Evolutionary conservation across 1,140 invertebrate species (phyloP).

Genomic region (Macrocentrus cingulum): DNA sequence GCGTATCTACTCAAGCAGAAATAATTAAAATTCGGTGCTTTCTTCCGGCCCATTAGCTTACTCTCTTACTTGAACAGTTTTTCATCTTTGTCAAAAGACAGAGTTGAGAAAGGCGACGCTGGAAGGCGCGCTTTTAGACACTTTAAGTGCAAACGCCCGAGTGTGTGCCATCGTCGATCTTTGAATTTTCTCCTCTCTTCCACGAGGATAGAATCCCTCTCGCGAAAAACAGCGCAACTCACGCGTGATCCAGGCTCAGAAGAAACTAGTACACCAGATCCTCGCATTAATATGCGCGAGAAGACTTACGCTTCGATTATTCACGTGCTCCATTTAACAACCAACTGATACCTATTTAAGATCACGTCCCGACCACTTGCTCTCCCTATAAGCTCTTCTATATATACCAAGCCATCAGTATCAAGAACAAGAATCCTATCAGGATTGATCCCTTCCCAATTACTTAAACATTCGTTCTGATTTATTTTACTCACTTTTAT

Average conservation of each 20-base stretch:
- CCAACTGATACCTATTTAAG: conserved; percentile 29
- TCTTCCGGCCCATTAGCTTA: conserved; percentile 25
- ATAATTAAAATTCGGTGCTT: conserved; percentile 31
- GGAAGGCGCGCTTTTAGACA: not conserved
- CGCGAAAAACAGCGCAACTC: not conserved
- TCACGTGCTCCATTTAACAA: conserved; percentile 30
- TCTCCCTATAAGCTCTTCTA: no score
- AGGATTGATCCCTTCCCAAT: no score
- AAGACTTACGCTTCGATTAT: conserved; percentile 27
- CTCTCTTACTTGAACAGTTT: not conserved
- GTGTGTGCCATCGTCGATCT: conserved; percentile 19
- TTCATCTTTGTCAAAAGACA: not conserved
- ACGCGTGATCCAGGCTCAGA: not conserved
- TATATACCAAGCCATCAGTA: no score
- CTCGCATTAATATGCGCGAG: conserved; percentile 27
- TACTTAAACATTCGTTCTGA: no score
- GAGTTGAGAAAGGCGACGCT: no score
- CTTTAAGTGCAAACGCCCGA: conserved; percentile 4
- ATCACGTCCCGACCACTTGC: conserved; percentile 8
- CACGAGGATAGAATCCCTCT: not conserved
- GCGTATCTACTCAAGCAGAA: conserved; percentile 18
- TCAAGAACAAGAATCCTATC: no score
- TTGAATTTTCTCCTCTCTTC: conserved; percentile 12
- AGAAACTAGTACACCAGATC: conserved; percentile 4
- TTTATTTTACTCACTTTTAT: no score